Evolutionary conservation across 2,888 invertebrate species (phyloP).

Genomic region (Euzetes globulus): DNA sequence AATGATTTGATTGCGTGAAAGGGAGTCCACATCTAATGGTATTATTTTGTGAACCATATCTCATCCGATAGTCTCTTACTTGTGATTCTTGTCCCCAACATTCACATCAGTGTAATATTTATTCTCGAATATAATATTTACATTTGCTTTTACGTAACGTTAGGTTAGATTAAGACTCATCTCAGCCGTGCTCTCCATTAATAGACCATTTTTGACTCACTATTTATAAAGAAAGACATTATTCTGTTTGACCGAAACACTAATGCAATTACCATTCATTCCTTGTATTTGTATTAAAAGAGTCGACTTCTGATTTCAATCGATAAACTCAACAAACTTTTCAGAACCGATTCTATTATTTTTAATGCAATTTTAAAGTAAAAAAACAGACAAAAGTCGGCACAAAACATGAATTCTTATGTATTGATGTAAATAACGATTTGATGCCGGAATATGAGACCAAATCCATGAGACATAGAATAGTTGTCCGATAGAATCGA

Average conservation of each 20-base stretch:
- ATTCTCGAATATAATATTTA: background rate
- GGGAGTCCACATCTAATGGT: slow-evolving; percentile 12
- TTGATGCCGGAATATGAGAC: too few relatives aligned
- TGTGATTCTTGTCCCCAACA: background rate
- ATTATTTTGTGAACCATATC: background rate
- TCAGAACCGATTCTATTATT: background rate
- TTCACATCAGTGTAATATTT: background rate
- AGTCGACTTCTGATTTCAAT: slow-evolving; percentile 8
- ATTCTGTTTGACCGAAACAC: background rate
- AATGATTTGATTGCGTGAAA: slow-evolving; percentile 25
- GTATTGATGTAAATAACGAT: too few relatives aligned
- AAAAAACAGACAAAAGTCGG: too few relatives aligned
- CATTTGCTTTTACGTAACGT: background rate
- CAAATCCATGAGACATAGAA: too few relatives aligned
- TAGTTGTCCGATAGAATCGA: too few relatives aligned
- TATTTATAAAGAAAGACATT: slow-evolving; percentile 8
- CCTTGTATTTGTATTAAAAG: slow-evolving; percentile 1
- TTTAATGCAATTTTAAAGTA: background rate
- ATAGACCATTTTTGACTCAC: background rate
- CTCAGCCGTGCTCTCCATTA: background rate
- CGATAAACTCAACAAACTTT: background rate
- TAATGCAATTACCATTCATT: slow-evolving; percentile 21
- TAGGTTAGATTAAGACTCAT: background rate
- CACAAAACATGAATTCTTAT: too few relatives aligned
- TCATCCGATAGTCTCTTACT: background rate